Evolutionary conservation across 2,888 invertebrate species (phyloP), one percentile per base, ranked within the genome.

Genomic region (Chymomyza amoena): DNA sequence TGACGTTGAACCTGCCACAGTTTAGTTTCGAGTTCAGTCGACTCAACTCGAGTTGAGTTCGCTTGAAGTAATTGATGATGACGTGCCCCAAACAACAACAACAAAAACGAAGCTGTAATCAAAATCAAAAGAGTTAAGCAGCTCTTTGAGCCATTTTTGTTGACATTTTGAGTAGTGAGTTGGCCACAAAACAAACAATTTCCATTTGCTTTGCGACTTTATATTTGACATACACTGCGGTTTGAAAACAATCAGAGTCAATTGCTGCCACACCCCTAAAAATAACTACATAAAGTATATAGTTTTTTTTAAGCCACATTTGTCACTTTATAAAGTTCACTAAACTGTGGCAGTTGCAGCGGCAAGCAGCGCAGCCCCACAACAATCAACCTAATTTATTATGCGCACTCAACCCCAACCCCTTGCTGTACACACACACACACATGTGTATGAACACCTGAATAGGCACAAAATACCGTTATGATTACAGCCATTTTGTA

Each of bases 351-450:
- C 51, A 36, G 25, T 25, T 52, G 52, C 16, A 52, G 13, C n/a
- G 15, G 25, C 25, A 56, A 56, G 57, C 45, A 10, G 25, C 13
- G 18, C 74, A 61, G 56, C 64, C 89, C 70, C 89, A 61, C 61
- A 73, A 79, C 84, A 84, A 85, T 89, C 88, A 84, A 84, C 81
- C 89, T 88, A 84, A 84, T 84, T 84, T 85, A 81, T 85, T 85
- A 79, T 77, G 74, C 62, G 57, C 57, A 61, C 68, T 59, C 65
- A 18, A 9, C 16, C 16, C 54, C 39, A 56, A 61, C 25, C 52
- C 66, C 13, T 13, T 28, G 15, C 54, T 32, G 20, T 52, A 56
- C 68, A 13, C 66, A 45, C 56, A 25, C 70, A 45, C 15, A 67
- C 25, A 59, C 52, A 56, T 25, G 9, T 66, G 51, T 28, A 36